Conservation (phyloP, 2,888 invertebrate species). For the Kryphioiulus occultus region DNA sequence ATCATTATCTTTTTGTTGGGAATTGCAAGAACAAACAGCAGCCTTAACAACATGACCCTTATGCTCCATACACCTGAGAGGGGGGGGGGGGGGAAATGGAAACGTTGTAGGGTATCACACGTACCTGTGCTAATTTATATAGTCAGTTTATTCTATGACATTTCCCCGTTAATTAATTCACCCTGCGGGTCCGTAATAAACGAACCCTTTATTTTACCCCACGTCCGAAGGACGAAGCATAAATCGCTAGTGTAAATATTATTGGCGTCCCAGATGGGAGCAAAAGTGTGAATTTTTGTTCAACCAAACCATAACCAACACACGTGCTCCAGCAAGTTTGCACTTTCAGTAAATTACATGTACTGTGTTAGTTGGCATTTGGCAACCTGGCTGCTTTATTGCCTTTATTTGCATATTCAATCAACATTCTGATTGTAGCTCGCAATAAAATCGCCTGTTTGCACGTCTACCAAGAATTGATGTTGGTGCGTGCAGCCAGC, state of each 20-base stretch:
- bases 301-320: background rate
- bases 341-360: background rate
- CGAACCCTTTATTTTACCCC: background rate
- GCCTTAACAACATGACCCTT: too few relatives aligned
- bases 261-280: background rate
- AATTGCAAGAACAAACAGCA: too few relatives aligned
- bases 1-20: too few relatives aligned
- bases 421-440: background rate
- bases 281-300: background rate
- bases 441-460: background rate
- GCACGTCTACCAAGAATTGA: background rate
- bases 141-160: background rate
- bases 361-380: background rate
- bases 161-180: background rate
- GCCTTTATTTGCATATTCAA: slow-evolving; percentile 8
- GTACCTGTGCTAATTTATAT: background rate
- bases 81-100: too few relatives aligned
- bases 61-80: too few relatives aligned
- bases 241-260: background rate
- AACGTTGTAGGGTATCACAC: too few relatives aligned
- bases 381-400: background rate
- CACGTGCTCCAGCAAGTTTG: background rate
- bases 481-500: background rate
- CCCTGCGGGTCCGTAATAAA: background rate
- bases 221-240: background rate